Conservation (phyloP, 2,113 vertebrate genomes). For the Sakesphorus luctuosus region DNA sequence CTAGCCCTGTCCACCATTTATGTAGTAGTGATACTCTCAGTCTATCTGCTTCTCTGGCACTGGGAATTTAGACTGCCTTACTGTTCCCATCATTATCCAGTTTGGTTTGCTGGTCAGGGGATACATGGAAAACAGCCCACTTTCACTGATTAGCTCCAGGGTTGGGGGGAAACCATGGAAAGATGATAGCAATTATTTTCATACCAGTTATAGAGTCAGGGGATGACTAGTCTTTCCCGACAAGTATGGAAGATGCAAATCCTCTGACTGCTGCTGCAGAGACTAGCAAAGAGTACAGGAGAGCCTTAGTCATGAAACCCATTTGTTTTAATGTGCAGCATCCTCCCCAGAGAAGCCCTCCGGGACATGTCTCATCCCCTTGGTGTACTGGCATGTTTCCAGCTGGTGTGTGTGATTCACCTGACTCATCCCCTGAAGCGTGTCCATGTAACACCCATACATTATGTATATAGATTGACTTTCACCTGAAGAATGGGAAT, state of each 20-base stretch:
- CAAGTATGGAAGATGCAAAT: not conserved
- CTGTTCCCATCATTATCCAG: not conserved
- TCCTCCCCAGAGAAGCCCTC: not conserved
- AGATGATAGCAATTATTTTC: not conserved
- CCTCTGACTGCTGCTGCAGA: not conserved
- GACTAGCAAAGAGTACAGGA: not conserved
- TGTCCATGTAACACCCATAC: rapidly evolving
- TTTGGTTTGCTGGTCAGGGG: not conserved
- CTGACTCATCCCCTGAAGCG: not conserved
- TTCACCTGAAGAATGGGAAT: not conserved
- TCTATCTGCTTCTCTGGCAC: not conserved
- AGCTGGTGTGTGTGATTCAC: not conserved
- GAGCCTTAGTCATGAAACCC: not conserved
- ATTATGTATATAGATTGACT: not conserved
- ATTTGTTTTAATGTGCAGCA: not conserved
- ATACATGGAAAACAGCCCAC: not conserved
- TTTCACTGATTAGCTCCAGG: not conserved
- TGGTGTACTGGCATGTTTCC: not conserved
- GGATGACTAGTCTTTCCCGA: not conserved
- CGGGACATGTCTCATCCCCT: rapidly evolving
- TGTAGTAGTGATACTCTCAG: rapidly evolving
- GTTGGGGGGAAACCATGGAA: rapidly evolving
- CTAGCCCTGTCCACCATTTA: not conserved
- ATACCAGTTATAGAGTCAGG: not conserved
- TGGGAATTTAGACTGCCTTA: not conserved